These are phyloP conservation scores for Odontamblyopus lacepedii DNA, from an alignment of 2,797 vertebrate genomes.

Conservation along the genomic window DNA sequence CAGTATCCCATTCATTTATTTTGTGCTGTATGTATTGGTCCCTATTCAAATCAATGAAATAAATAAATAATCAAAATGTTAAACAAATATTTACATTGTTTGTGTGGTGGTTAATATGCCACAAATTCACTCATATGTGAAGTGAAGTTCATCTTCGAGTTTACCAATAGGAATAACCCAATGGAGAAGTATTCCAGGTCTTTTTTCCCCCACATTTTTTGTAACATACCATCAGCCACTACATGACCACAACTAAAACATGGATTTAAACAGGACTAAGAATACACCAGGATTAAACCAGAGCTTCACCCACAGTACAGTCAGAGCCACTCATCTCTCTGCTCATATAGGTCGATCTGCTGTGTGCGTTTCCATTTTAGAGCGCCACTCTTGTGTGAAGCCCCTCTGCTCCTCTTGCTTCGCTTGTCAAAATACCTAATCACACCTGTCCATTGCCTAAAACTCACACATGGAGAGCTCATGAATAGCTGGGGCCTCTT, in stretches of 20 bases:
- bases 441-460: constrained; percentile 33
- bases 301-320: not conserved
- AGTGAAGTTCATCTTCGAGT: too few relatives aligned
- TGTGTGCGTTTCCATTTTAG: constrained; percentile 25
- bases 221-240: not conserved
- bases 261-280: not conserved
- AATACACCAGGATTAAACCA: not conserved
- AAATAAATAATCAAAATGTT: too few relatives aligned
- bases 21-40: too few relatives aligned
- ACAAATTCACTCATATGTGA: too few relatives aligned
- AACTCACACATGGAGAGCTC: constrained; percentile 31
- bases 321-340: constrained; percentile 27
- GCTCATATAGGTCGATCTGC: constrained; percentile 36
- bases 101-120: too few relatives aligned
- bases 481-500: constrained; percentile 11
- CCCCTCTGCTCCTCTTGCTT: constrained; percentile 18
- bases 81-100: too few relatives aligned
- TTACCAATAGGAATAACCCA: too few relatives aligned
- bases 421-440: constrained; percentile 42
- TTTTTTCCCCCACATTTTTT: too few relatives aligned
- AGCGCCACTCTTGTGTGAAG: constrained; percentile 17
- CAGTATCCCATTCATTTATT: too few relatives aligned
- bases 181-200: too few relatives aligned
- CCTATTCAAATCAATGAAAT: too few relatives aligned
- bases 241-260: not conserved